Percentiles rank a stretch among this genome's conserved stretches.
phyloP scores from a whole-genome alignment of 2,797 vertebrate species.

The Pelochelys cantorii region DNA sequence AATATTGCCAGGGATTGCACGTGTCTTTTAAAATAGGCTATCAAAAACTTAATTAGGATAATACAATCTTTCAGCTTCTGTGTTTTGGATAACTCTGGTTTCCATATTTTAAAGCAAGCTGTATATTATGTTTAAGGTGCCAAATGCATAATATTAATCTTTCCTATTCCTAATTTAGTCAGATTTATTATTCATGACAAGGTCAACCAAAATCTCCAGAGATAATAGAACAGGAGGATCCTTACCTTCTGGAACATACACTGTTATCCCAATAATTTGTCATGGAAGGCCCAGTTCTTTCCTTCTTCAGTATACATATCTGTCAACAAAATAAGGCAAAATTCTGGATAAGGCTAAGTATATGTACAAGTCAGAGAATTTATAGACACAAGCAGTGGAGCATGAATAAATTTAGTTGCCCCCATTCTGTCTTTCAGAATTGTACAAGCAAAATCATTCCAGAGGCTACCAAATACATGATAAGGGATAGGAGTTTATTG shows the following conservation, averaged over 20 bases:
- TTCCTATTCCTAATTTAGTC: neutral
- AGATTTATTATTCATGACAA: neutral
- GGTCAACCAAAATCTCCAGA: no score
- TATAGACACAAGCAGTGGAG: neutral
- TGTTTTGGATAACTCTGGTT: neutral
- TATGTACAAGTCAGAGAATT: fast-evolving
- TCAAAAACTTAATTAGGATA: no score
- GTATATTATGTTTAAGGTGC: neutral
- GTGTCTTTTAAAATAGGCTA: no score
- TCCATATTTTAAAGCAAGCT: neutral
- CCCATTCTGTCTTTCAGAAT: neutral
- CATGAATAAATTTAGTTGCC: neutral
- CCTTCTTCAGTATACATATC: neutral
- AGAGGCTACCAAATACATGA: neutral
- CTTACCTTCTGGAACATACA: no score
- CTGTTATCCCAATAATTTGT: neutral
- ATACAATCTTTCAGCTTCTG: neutral
- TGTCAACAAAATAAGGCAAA: neutral
- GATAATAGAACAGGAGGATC: no score
- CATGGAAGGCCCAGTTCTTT: neutral
- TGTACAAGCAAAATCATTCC: neutral
- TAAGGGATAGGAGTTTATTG: neutral
- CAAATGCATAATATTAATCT: neutral
- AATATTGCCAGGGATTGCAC: neutral
- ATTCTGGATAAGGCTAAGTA: neutral